Base-by-base conservation (phyloP, 2,888 invertebrate genomes). In the Syrphus vitripennis region DNA sequence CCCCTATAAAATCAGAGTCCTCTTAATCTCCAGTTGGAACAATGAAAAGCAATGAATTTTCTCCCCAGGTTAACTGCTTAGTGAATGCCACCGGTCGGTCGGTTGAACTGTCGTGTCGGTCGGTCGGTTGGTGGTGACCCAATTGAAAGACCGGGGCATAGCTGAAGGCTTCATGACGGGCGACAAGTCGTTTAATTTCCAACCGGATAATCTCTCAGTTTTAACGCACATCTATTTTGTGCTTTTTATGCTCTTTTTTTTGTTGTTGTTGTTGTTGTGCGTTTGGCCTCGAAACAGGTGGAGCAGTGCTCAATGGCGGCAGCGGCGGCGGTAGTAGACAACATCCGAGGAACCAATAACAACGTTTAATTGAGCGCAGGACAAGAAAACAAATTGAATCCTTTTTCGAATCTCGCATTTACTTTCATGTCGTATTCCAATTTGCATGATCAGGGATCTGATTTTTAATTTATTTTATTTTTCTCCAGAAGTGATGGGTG, bases 371-470 rank as follows among this genome's bases (percentile, higher is more conserved):
- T 84, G 84, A 84, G 84, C 84, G 81, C 80, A 69, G 81, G 80
- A 84, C 76, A 81, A 80, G 80, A 76, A 67, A 84, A 72, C 81
- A 84, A 84, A 84, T 84, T 84, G 84, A 84, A 84, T 84, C 71
- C 84, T 84, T 80, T 84, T 80, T 76, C 40, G 69, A 67, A 69
- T 48, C 24, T 72, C 84, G 67, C 76, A 84, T 84, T 84, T 77
- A 84, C 80, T 84, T 77, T 84, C 81, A 75, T 84, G 84, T 80
- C 72, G 84, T 76, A 81, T 77, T 81, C 81, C 81, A 76, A 84
- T 81, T 84, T 81, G 81, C 84, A 84, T 81, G 71, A 77, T 83
- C 76, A 81, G 80, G 80, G 76, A 71, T 65, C 67, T 76, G 84
- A 63, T 77, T 76, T 76, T 84, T 81, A 80, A 80, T 80, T 84